Percentiles rank a stretch among this genome's conserved stretches.
phyloP scores from a whole-genome alignment of 2,797 vertebrate genomes.

The Sebastolobus alascanus region DNA sequence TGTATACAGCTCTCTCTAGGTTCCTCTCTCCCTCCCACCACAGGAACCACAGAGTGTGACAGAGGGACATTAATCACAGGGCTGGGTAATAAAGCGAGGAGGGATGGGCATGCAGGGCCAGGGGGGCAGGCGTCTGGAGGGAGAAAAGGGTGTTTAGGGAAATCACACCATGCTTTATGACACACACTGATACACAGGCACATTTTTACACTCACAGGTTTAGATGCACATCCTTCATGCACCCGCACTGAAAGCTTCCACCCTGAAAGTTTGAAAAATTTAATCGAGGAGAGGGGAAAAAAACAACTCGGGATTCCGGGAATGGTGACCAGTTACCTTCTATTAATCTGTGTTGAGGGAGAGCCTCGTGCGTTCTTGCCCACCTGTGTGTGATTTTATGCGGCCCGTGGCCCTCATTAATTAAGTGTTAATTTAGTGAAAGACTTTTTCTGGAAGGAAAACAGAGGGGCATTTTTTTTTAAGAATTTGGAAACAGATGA shows the following conservation, averaged over 20 bases:
- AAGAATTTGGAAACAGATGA: slow-evolving; percentile 45
- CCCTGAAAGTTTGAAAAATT: slow-evolving; percentile 44
- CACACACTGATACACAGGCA: slow-evolving; percentile 71
- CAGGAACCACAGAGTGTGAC: slow-evolving; percentile 67
- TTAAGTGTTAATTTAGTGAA: slow-evolving; percentile 59
- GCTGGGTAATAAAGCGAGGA: slow-evolving; percentile 80
- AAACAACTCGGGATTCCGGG: background rate
- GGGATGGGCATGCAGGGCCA: slow-evolving; percentile 75
- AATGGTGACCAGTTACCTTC: slow-evolving; percentile 14
- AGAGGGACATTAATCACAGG: slow-evolving; percentile 84
- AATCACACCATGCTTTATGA: slow-evolving; percentile 80
- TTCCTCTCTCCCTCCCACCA: slow-evolving; percentile 44
- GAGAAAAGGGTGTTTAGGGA: slow-evolving; percentile 81
- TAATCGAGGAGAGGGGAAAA: slow-evolving; percentile 11
- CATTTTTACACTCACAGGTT: slow-evolving; percentile 62
- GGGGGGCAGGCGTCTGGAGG: slow-evolving; percentile 71
- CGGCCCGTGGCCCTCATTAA: slow-evolving; percentile 32
- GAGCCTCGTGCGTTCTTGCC: background rate
- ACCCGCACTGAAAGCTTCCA: slow-evolving; percentile 32
- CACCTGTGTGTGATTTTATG: slow-evolving; percentile 23
- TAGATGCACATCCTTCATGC: slow-evolving; percentile 50
- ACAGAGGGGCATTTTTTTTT: slow-evolving; percentile 22
- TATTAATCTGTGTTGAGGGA: slow-evolving; percentile 9
- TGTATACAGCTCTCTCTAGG: slow-evolving; percentile 38
- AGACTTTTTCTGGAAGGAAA: slow-evolving; percentile 43